A percentile compares a stretch with the other conserved stretches of the same genome.
phyloP scores from a whole-genome alignment of 2,797 vertebrate species.

The Hafferia zeledoni region DNA sequence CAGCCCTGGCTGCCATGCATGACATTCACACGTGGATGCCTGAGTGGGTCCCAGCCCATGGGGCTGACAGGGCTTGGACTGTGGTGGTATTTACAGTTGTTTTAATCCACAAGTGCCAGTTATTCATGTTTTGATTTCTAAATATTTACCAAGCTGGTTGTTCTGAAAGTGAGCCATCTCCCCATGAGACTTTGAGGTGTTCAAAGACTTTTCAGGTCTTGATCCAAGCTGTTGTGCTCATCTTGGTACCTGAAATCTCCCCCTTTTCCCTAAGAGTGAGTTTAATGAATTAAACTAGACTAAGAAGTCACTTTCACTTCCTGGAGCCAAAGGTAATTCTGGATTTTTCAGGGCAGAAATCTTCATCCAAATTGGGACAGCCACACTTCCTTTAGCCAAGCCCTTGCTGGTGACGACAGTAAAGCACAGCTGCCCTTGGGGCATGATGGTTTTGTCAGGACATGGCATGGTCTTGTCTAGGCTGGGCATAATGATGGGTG shows the following conservation, averaged over 20 bases:
- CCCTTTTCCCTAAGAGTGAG: neutral
- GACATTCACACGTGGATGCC: neutral
- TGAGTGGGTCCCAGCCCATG: neutral
- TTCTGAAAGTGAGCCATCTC: neutral
- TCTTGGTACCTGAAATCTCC: neutral
- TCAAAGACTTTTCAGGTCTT: neutral
- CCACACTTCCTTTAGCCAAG: neutral
- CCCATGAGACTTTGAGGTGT: rapidly evolving
- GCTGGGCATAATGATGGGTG: neutral
- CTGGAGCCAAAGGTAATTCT: neutral
- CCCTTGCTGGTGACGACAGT: neutral
- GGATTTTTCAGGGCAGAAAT: neutral
- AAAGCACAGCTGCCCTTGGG: neutral
- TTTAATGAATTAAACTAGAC: neutral
- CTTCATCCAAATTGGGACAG: neutral
- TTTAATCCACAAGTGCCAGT: neutral
- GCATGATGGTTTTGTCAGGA: neutral
- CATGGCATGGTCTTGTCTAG: neutral
- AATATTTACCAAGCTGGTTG: neutral
- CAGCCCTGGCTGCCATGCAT: rapidly evolving
- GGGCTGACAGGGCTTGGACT: neutral
- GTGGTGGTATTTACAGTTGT: neutral
- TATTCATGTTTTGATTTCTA: neutral
- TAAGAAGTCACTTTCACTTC: neutral
- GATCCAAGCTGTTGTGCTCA: neutral